Conservation (phyloP, 2,888 invertebrate genomes). For the Scaptomyza tumidula region DNA sequence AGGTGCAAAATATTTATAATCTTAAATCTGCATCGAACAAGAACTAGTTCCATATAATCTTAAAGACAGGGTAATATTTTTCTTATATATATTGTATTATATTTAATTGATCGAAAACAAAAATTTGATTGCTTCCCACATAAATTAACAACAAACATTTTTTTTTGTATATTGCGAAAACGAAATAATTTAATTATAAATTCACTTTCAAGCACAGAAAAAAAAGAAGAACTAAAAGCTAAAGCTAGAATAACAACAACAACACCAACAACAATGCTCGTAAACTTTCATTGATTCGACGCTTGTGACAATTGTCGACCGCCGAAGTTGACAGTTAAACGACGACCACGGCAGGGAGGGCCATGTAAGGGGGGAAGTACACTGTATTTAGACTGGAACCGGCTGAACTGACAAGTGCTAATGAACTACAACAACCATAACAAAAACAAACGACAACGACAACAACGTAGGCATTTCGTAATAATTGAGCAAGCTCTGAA, state of each 20-base stretch:
- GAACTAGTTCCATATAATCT: conserved; percentile 21
- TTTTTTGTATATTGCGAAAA: conserved; percentile 6
- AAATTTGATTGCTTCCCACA: conserved; percentile 53
- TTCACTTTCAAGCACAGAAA: conserved; percentile 61
- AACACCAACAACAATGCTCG: conserved; percentile 33
- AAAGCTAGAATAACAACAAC: conserved; percentile 11
- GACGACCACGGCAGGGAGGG: background rate
- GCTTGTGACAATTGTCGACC: conserved; percentile 56
- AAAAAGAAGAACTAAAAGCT: conserved; percentile 9
- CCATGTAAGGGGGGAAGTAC: background rate
- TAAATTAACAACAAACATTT: conserved; percentile 48
- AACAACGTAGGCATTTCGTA: conserved; percentile 54
- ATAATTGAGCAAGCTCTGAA: conserved; percentile 60
- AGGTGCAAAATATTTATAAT: conserved; percentile 3
- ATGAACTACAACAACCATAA: conserved; percentile 62
- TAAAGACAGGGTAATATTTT: background rate
- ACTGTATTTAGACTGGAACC: conserved; percentile 53
- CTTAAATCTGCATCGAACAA: background rate
- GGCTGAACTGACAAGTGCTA: conserved; percentile 69
- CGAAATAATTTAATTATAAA: conserved; percentile 61
- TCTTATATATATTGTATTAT: too few species aligned
- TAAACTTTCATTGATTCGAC: conserved; percentile 67
- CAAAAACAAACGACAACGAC: conserved; percentile 25
- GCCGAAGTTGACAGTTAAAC: conserved; percentile 10
- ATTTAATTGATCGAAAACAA: background rate